phyloP scores from a whole-genome alignment of 2,888 invertebrate species.

The Eledone cirrhosa region DNA sequence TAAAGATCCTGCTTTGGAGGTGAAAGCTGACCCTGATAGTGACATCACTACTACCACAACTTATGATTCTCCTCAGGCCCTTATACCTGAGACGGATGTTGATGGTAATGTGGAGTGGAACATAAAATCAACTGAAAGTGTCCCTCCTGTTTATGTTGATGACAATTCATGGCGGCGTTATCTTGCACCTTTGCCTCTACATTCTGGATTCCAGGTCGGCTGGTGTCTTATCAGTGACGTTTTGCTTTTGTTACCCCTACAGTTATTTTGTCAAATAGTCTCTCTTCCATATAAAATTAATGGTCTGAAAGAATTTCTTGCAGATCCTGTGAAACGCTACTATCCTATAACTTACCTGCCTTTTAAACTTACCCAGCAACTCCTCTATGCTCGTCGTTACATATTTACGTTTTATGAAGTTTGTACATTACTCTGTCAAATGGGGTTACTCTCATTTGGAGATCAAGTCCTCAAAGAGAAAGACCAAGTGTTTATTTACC shows the following conservation, averaged over 20 bases:
- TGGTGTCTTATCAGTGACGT: conserved; percentile 79
- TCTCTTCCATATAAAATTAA: conserved; percentile 72
- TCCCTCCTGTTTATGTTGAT: conserved; percentile 53
- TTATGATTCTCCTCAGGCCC: background rate
- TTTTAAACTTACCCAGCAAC: conserved; percentile 68
- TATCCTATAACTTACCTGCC: conserved; percentile 74
- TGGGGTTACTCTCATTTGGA: conserved; percentile 77
- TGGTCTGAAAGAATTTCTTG: conserved; percentile 72
- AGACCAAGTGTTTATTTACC: conserved; percentile 75
- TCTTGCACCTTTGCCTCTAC: conserved; percentile 74
- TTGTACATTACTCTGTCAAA: conserved; percentile 73
- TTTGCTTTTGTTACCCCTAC: conserved; percentile 76
- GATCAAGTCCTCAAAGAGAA: conserved; percentile 75
- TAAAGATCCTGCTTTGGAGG: background rate
- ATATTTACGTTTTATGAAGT: conserved; percentile 72
- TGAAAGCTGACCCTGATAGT: background rate
- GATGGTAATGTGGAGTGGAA: conserved; percentile 11
- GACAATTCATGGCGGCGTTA: conserved; percentile 77
- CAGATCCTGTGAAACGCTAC: conserved; percentile 76
- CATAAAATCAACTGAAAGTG: conserved; percentile 16
- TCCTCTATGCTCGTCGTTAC: conserved; percentile 73
- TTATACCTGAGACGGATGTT: conserved; percentile 1
- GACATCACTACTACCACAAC: background rate
- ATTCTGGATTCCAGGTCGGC: conserved; percentile 73
- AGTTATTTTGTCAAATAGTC: conserved; percentile 76